Base-by-base conservation (phyloP, 2,113 vertebrate species). In the Seriola dumerili region DNA sequence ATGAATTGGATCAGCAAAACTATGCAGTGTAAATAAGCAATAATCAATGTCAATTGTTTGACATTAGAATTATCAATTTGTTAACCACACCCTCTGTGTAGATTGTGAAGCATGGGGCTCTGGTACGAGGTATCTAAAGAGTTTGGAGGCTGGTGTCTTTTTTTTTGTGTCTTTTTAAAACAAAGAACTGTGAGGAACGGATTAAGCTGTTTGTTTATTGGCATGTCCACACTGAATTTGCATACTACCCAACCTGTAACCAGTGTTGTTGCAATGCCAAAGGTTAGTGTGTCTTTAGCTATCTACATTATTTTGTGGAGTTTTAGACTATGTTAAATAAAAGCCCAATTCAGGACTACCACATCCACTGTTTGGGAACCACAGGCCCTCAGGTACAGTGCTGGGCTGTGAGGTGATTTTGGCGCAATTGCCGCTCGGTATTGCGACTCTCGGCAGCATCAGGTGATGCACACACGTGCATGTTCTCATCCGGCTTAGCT, bases 1-100 rank as follows among this genome's bases (percentile, higher is more conserved):
- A 71, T 81, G 11, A 57, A 74, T 76, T 38, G 25, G 29, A 34
- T 13, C 8, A 76, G 72, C 9, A 44, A 67, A 67, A 50, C 5
- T 42, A 50, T 59, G 72, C 36, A 46, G 23, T 72, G 21, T 76
- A 8, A 77, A 52, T 72, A 32, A 59, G 21, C 1, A 46, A 69
- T 21, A 68, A 25, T 46, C 11, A 61, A 21, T 79, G 36, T 14
- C 13, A 13, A 11, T 81, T 12, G 17, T 25, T 1, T 12, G 16
- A 25, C 67, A 52, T 13, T 17, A 44, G 14, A 61, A 57, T 32
- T 63, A 10, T 25, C 12, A 23, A 0, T 71, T 63, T 13, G 1
- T 32, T 13, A 21, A 46, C n/a, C 40, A 46, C 25, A 48, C 8
- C 8, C 17, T 19, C 44, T 19, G 8, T 67, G 25, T 48, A 29